A percentile compares a stretch with the other conserved stretches of the same genome.
Evolutionary conservation across 2,113 vertebrate genomes (phyloP).

Genomic region (Haliaeetus leucogaster): DNA sequence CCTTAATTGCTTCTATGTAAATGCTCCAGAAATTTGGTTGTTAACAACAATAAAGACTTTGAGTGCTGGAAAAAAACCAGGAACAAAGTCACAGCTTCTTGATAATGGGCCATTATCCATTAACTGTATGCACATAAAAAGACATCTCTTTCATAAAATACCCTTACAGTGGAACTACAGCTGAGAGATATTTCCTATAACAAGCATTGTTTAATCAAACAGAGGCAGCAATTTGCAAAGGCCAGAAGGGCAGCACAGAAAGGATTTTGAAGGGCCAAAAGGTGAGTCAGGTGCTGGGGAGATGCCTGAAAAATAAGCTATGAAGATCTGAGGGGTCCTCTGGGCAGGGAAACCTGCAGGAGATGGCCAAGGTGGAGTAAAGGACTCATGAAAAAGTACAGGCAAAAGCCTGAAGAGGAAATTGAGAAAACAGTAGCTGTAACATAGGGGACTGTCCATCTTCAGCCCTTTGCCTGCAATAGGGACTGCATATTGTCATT

Average conservation of each 20-base stretch:
- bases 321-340: neutral
- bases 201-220: neutral
- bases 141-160: neutral
- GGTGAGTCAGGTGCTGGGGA: neutral
- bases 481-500: neutral
- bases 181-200: neutral
- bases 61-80: constrained; percentile 14
- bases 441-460: neutral
- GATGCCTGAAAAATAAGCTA: neutral
- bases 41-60: constrained; percentile 33
- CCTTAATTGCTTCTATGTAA: constrained; percentile 45
- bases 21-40: constrained; percentile 26
- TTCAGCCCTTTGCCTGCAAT: neutral
- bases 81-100: constrained; percentile 43
- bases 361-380: neutral
- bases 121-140: constrained; percentile 23
- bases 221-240: neutral
- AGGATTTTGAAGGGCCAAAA: neutral
- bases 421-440: neutral
- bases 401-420: neutral
- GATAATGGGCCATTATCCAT: constrained; percentile 46
- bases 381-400: neutral
- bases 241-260: neutral
- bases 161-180: neutral
- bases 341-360: neutral